Percentiles rank a stretch among this genome's conserved stretches.
phyloP scores from a whole-genome alignment of 2,113 vertebrate genomes.

The Phrynosoma blainvillii region DNA sequence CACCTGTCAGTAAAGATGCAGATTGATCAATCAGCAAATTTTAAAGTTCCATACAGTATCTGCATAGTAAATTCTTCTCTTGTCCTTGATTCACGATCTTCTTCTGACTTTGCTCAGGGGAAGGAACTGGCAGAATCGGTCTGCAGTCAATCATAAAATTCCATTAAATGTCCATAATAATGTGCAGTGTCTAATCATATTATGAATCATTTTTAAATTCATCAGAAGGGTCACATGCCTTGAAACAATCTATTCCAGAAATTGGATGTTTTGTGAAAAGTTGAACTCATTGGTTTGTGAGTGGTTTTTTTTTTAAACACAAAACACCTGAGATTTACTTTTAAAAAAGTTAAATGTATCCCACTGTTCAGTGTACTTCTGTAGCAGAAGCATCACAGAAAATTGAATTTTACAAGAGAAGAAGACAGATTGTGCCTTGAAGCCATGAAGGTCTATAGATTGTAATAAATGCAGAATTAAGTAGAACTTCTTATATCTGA shows the following conservation, averaged over 20 bases:
- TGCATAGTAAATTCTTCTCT: slow-evolving; percentile 25
- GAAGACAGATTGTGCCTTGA: background rate
- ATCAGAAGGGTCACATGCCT: background rate
- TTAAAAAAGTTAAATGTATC: background rate
- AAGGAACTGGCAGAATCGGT: slow-evolving; percentile 30
- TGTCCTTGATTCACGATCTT: slow-evolving; percentile 41
- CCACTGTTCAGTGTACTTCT: background rate
- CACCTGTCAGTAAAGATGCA: background rate
- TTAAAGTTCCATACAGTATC: slow-evolving; percentile 18
- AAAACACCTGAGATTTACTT: background rate
- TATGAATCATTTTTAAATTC: slow-evolving; percentile 35
- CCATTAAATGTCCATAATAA: slow-evolving; percentile 43
- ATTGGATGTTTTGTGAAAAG: background rate
- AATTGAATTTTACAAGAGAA: background rate
- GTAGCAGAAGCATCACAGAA: background rate
- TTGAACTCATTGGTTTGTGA: background rate
- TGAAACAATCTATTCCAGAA: slow-evolving; percentile 35
- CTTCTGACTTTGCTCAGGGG: slow-evolving; percentile 31
- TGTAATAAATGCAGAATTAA: background rate
- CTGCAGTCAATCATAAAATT: slow-evolving; percentile 45
- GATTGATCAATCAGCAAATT: slow-evolving; percentile 32
- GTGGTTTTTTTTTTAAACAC: background rate
- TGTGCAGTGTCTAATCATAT: slow-evolving; percentile 31
- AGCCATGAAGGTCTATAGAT: background rate
- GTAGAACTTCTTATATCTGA: background rate